Evolutionary conservation across 2,797 vertebrate genomes (phyloP).

Genomic region (Hydrolagus colliei): DNA sequence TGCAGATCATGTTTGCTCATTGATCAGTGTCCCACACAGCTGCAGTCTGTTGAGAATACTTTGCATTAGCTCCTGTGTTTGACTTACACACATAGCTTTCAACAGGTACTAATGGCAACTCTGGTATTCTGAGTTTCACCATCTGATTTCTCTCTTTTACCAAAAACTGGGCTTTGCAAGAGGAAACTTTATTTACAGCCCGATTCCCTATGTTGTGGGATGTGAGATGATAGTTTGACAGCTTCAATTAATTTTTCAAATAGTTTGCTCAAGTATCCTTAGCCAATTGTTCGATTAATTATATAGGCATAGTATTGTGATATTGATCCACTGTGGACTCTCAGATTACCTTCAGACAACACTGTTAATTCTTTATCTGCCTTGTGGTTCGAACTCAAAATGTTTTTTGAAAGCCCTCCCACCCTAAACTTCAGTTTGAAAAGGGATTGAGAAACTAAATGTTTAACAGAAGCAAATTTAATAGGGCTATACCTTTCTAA

Average conservation of each 20-base stretch:
- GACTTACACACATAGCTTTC: conserved; percentile 37
- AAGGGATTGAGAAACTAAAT: background rate
- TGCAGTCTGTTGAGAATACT: conserved; percentile 37
- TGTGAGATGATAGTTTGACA: conserved; percentile 42
- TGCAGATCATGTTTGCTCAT: conserved; percentile 36
- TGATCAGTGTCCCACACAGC: conserved; percentile 33
- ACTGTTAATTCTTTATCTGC: conserved; percentile 1
- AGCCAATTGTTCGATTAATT: conserved; percentile 51
- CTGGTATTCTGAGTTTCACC: conserved; percentile 35
- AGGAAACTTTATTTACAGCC: conserved; percentile 37
- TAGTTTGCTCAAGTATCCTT: conserved; percentile 46
- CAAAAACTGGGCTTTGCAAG: conserved; percentile 16
- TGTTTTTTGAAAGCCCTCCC: background rate
- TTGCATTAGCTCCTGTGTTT: conserved; percentile 33
- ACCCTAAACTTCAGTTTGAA: background rate
- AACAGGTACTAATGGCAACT: conserved; percentile 30
- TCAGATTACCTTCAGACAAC: background rate
- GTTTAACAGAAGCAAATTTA: background rate
- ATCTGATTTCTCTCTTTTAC: conserved; percentile 33
- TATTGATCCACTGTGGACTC: conserved; percentile 32
- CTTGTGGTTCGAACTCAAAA: background rate
- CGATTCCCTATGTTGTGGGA: conserved; percentile 37
- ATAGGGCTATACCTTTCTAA: background rate
- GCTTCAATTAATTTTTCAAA: conserved; percentile 46
- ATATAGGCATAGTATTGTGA: conserved; percentile 40